Evolutionary conservation across 2,888 invertebrate genomes (phyloP).

Genomic region (Microctonus hyperodae): DNA sequence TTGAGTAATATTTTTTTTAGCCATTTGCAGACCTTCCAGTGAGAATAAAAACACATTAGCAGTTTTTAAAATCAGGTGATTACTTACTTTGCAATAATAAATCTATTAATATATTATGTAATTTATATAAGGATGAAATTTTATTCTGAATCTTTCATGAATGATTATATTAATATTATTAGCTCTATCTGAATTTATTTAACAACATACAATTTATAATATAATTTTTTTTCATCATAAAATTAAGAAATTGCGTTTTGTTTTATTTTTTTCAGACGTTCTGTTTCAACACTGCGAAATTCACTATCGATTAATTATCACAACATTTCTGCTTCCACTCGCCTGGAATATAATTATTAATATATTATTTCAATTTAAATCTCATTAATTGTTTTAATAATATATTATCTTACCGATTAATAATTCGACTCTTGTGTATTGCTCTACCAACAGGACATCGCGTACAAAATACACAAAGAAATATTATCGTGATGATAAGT

Average conservation of each 20-base stretch:
- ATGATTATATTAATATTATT: constrained; percentile 46
- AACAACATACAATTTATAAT: neutral
- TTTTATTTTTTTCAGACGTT: neutral
- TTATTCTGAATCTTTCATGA: constrained; percentile 50
- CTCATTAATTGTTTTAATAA: neutral
- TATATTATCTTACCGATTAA: neutral
- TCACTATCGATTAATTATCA: too few species aligned
- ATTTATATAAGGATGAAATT: constrained; percentile 37
- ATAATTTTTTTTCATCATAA: neutral
- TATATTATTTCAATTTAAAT: neutral
- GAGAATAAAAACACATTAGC: neutral
- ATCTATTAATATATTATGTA: neutral
- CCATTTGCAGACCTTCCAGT: neutral
- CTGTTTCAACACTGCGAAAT: neutral
- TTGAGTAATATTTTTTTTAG: neutral
- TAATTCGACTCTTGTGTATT: constrained; percentile 7
- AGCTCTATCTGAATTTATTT: constrained; percentile 56
- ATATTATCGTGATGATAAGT: constrained; percentile 23
- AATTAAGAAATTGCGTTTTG: neutral
- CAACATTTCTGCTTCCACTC: too few species aligned
- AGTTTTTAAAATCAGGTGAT: neutral
- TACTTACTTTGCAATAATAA: too few species aligned
- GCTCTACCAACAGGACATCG: constrained; percentile 37
- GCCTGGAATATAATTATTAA: neutral
- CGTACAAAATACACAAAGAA: constrained; percentile 36